Percentiles rank a stretch among this genome's conserved stretches.
Conservation (phyloP, 1,140 invertebrate genomes). For the Lasioglossum albipes region DNA sequence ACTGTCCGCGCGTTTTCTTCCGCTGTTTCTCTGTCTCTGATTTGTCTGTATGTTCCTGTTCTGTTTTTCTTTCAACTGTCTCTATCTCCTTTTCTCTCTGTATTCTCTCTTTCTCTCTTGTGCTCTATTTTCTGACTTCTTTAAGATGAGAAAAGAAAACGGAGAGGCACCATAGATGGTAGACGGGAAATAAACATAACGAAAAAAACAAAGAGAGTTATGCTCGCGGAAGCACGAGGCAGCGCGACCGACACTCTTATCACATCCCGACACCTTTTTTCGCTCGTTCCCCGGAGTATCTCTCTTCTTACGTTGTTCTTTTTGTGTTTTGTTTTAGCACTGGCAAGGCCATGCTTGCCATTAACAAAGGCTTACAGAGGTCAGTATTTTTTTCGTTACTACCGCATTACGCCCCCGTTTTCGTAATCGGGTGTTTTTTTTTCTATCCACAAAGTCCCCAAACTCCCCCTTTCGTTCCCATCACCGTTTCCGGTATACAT, state of each 20-base stretch:
- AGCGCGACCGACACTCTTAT: slow-evolving; percentile 26
- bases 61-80: neutral
- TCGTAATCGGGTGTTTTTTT: slow-evolving; percentile 35
- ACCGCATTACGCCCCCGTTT: slow-evolving; percentile 55
- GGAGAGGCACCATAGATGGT: slow-evolving; percentile 33
- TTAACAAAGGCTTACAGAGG: slow-evolving; percentile 94
- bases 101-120: neutral
- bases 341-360: slow-evolving; percentile 91
- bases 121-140: neutral
- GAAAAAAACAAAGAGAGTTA: too few species aligned
- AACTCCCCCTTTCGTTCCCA: too few species aligned
- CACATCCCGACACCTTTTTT: slow-evolving; percentile 51
- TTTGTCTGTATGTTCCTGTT: neutral
- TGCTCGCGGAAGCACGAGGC: neutral
- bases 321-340: slow-evolving; percentile 85
- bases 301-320: slow-evolving; percentile 80
- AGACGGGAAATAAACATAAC: slow-evolving; percentile 33
- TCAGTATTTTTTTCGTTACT: slow-evolving; percentile 83
- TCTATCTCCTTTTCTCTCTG: neutral
- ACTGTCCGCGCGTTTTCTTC: neutral
- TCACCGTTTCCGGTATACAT: too few species aligned
- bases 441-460: neutral
- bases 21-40: neutral
- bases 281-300: slow-evolving; percentile 66
- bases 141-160: slow-evolving; percentile 33